Conservation (phyloP, 2,113 vertebrate species). For the Pedetes capensis region DNA sequence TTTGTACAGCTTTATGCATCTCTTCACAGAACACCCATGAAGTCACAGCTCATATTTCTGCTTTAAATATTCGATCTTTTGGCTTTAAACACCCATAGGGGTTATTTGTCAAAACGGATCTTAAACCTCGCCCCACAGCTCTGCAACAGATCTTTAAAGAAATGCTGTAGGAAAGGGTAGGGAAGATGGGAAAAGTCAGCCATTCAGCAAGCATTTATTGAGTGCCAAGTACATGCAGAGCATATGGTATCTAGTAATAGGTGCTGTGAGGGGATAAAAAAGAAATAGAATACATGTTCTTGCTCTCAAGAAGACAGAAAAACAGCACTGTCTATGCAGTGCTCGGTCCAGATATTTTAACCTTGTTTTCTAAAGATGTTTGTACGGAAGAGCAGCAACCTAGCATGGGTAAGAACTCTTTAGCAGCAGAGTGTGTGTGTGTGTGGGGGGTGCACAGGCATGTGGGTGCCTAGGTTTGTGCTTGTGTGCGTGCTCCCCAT, state of each 20-base stretch:
- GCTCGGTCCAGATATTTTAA: slow-evolving; percentile 22
- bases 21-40: slow-evolving; percentile 79
- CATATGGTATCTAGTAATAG: slow-evolving; percentile 73
- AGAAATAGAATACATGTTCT: slow-evolving; percentile 45
- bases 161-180: slow-evolving; percentile 38
- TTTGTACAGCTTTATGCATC: slow-evolving; percentile 74
- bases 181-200: slow-evolving; percentile 47
- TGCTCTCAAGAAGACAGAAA: slow-evolving; percentile 58
- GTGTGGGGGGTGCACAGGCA: no score
- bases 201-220: slow-evolving; percentile 73
- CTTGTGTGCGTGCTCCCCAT: no score
- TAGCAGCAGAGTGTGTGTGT: not conserved
- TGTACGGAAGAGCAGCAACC: not conserved
- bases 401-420: not conserved
- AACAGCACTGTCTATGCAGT: slow-evolving; percentile 23
- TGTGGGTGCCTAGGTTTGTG: not conserved
- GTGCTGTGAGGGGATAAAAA: slow-evolving; percentile 54
- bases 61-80: slow-evolving; percentile 78
- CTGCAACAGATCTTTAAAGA: slow-evolving; percentile 65
- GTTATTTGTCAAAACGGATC: slow-evolving; percentile 77
- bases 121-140: slow-evolving; percentile 67
- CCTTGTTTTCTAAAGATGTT: slow-evolving; percentile 53
- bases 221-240: slow-evolving; percentile 73
- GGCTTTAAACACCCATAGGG: slow-evolving; percentile 76
- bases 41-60: slow-evolving; percentile 80